Evolutionary conservation across 1,140 invertebrate genomes (phyloP).

Genomic region (Zelostemma sp.): DNA sequence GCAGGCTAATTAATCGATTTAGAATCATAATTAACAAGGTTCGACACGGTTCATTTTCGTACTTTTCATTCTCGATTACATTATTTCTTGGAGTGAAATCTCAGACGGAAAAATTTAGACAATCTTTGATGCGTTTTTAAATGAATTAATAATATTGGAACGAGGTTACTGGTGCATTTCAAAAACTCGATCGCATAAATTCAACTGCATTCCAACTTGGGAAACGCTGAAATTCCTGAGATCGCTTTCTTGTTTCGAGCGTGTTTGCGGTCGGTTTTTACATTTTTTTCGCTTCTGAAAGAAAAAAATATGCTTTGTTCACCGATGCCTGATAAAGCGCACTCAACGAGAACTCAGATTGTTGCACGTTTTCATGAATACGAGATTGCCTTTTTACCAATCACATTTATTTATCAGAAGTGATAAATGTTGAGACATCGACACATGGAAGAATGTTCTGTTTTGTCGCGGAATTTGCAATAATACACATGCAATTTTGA

Average conservation of each 20-base stretch:
- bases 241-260: no score
- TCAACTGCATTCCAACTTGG: no score
- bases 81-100: background rate
- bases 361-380: background rate
- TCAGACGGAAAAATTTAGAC: no score
- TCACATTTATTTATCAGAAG: slow-evolving; percentile 1
- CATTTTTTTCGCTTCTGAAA: no score
- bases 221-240: no score
- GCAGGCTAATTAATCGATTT: background rate
- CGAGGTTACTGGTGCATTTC: no score
- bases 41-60: background rate
- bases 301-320: background rate
- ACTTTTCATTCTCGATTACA: no score
- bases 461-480: background rate
- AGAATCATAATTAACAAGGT: background rate
- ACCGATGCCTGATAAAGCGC: background rate
- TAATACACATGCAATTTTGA: background rate
- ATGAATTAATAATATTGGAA: no score
- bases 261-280: no score
- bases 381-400: background rate
- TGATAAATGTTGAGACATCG: slow-evolving; percentile 1
- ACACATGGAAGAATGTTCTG: background rate
- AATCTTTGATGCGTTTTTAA: no score
- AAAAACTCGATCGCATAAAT: no score
- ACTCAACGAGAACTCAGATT: background rate